Percentiles rank a stretch among this genome's conserved stretches.
Evolutionary conservation across 2,797 vertebrate genomes (phyloP).

Genomic region (Otolemur crassicaudatus): DNA sequence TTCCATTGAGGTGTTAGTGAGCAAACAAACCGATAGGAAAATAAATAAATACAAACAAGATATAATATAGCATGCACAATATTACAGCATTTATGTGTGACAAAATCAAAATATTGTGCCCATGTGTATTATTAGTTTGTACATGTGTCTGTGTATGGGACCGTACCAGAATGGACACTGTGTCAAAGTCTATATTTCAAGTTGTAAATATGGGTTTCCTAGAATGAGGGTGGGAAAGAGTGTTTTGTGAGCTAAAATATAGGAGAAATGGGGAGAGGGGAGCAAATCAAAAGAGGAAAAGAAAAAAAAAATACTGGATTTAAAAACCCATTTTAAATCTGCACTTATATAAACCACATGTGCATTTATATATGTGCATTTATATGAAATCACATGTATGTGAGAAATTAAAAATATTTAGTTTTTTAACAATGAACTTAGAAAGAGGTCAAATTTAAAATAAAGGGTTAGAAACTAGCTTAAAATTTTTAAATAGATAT

Average conservation of each 20-base stretch:
- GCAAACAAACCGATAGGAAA: neutral
- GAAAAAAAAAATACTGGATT: neutral
- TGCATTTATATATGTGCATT: neutral
- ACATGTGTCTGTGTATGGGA: neutral
- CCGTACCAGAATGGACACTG: neutral
- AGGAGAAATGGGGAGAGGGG: neutral
- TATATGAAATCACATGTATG: neutral
- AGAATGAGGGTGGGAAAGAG: rapidly evolving
- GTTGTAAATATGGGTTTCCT: neutral
- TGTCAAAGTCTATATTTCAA: rapidly evolving
- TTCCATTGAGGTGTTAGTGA: neutral
- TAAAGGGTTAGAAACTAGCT: neutral
- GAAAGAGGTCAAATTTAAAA: neutral
- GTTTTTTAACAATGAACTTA: neutral
- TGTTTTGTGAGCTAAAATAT: rapidly evolving
- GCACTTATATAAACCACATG: too few species aligned
- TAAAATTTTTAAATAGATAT: neutral
- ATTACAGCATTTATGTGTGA: neutral
- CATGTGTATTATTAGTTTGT: neutral
- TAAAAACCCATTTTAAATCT: too few species aligned
- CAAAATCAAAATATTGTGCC: neutral
- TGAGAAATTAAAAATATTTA: neutral
- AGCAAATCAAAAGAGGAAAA: neutral
- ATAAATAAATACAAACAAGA: neutral
- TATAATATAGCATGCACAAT: neutral